A percentile compares a stretch with the other conserved stretches of the same genome.
Conservation (phyloP, 2,888 invertebrate species). For the Nineta flava region DNA sequence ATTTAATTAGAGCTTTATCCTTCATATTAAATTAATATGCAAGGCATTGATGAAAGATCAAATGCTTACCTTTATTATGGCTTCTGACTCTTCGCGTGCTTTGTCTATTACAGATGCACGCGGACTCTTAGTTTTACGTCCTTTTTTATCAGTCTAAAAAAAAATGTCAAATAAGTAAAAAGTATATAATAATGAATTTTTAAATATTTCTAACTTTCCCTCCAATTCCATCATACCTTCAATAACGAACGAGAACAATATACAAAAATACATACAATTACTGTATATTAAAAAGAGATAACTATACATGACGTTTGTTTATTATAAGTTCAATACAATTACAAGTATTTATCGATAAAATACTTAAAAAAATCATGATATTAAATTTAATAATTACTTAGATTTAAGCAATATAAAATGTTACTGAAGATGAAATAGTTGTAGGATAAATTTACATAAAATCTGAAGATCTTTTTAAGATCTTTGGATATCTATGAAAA, state of each 20-base stretch:
- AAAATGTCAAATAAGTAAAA: slow-evolving; percentile 7
- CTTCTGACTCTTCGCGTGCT: slow-evolving; percentile 33
- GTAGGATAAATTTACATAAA: too few relatives aligned
- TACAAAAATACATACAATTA: background rate
- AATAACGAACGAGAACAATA: background rate
- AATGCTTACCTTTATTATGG: slow-evolving; percentile 29
- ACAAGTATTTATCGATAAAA: too few relatives aligned
- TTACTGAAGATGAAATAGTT: too few relatives aligned
- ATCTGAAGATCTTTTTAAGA: too few relatives aligned
- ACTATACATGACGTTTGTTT: background rate
- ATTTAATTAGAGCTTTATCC: background rate
- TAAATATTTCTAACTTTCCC: slow-evolving; percentile 1
- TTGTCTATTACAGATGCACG: slow-evolving; percentile 30
- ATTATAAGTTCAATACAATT: background rate
- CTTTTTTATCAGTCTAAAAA: slow-evolving; percentile 29
- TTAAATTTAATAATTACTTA: too few relatives aligned
- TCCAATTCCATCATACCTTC: background rate
- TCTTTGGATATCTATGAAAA: too few relatives aligned
- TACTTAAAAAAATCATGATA: too few relatives aligned
- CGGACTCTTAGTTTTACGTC: slow-evolving; percentile 30
- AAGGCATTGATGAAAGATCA: too few relatives aligned
- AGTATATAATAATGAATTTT: slow-evolving; percentile 4
- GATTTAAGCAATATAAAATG: too few relatives aligned
- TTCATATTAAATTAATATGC: too few relatives aligned
- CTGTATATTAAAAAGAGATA: background rate